Conservation (phyloP, 2,888 invertebrate species). For the Chrysolina haemoptera region DNA sequence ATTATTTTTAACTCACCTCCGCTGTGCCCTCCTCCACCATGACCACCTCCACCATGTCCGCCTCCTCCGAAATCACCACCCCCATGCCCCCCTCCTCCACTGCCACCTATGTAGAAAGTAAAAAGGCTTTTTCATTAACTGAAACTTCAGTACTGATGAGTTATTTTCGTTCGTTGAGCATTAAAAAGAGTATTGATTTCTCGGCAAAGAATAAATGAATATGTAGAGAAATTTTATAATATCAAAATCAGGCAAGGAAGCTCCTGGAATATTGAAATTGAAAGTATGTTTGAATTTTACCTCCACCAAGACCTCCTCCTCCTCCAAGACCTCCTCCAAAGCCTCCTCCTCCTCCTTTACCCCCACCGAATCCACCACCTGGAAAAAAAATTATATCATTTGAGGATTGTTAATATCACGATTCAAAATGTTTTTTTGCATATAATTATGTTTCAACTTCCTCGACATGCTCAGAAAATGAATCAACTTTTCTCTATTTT, state of each 20-base stretch:
- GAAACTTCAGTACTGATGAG: too few species aligned
- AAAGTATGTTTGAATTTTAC: neutral
- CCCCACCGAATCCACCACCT: conserved; percentile 30
- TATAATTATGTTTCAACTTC: too few species aligned
- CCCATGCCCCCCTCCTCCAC: neutral
- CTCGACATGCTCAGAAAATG: too few species aligned
- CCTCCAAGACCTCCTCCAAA: conserved; percentile 20
- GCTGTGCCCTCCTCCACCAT: conserved; percentile 12
- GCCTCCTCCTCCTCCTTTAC: conserved; percentile 25
- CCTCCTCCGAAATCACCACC: neutral
- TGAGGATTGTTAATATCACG: too few species aligned
- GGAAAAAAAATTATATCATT: neutral
- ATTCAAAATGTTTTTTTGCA: too few species aligned
- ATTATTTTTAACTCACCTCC: conserved; percentile 17
- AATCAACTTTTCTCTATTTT: too few species aligned
- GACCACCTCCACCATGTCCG: conserved; percentile 18
- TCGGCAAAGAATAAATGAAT: neutral
- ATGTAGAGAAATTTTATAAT: neutral
- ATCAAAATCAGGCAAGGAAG: neutral
- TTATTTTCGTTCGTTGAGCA: too few species aligned
- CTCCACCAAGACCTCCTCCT: conserved; percentile 29
- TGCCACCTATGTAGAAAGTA: neutral
- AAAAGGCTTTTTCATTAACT: too few species aligned
- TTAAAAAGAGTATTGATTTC: too few species aligned
- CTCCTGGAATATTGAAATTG: conserved; percentile 7